phyloP scores from a whole-genome alignment of 2,797 vertebrate genomes.

The Oreochromis grahami region DNA sequence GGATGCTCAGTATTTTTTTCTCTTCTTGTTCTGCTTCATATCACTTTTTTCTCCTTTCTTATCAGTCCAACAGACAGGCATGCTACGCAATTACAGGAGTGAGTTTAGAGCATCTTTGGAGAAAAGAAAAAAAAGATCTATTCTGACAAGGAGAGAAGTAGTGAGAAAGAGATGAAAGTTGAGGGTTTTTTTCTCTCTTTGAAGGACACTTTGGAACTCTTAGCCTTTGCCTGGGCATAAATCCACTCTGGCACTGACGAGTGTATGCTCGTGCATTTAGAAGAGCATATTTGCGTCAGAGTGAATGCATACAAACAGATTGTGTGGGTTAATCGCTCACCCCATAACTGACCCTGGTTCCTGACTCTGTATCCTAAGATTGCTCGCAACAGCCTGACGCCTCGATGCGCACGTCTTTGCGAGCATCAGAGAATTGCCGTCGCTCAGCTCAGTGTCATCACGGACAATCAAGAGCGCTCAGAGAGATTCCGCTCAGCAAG shows the following conservation, averaged over 20 bases:
- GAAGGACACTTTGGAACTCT: constrained; percentile 38
- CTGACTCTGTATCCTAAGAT: constrained; percentile 5
- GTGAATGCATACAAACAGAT: not conserved
- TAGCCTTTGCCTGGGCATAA: constrained; percentile 33
- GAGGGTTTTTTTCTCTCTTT: not conserved
- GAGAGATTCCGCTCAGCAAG: constrained; percentile 17
- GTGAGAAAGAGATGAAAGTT: not conserved
- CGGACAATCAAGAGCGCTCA: constrained; percentile 23
- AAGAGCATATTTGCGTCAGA: not conserved
- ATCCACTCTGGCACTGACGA: constrained; percentile 35
- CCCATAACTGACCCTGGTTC: not conserved
- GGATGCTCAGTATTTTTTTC: not conserved
- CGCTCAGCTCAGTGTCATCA: constrained; percentile 23
- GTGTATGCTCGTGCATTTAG: not conserved
- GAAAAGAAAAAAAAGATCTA: not conserved
- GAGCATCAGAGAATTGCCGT: not conserved
- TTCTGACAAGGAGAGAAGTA: not conserved
- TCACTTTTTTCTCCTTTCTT: constrained; percentile 8
- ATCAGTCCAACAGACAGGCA: constrained; percentile 19
- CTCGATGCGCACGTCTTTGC: not conserved
- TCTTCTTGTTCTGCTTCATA: not conserved
- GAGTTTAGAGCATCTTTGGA: constrained; percentile 24
- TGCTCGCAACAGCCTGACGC: not conserved
- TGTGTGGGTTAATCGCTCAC: constrained; percentile 35
- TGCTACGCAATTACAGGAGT: constrained; percentile 25